A percentile compares a stretch with the other conserved stretches of the same genome.
phyloP scores from a whole-genome alignment of 2,113 vertebrate species.

The Dipodomys merriami region DNA sequence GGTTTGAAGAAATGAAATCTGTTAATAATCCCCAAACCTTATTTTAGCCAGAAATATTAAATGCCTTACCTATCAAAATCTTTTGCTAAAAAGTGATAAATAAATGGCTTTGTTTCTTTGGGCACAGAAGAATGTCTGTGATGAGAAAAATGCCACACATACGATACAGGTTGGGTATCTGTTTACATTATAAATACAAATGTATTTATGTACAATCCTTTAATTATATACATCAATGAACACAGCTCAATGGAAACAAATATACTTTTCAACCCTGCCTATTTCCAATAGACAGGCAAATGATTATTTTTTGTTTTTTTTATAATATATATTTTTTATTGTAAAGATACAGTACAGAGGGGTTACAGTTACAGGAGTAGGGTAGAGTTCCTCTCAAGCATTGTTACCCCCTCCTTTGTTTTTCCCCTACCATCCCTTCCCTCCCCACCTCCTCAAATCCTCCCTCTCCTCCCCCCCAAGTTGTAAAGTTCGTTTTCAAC shows the following conservation, averaged over 20 bases:
- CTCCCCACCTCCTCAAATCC: too few relatives aligned
- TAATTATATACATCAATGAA: not conserved
- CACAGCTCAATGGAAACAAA: conserved; percentile 31
- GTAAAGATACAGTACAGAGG: too few relatives aligned
- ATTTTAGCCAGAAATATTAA: conserved; percentile 77
- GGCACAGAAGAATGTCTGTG: conserved; percentile 6
- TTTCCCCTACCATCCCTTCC: too few relatives aligned
- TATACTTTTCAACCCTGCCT: not conserved
- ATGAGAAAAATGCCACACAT: conserved; percentile 34
- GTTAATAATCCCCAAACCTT: conserved; percentile 80
- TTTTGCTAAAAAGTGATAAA: conserved; percentile 66
- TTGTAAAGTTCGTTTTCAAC: too few relatives aligned
- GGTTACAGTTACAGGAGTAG: too few relatives aligned
- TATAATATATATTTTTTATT: too few relatives aligned
- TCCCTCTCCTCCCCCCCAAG: too few relatives aligned
- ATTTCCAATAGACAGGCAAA: not conserved
- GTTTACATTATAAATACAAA: conserved; percentile 15
- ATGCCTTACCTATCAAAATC: conserved; percentile 69
- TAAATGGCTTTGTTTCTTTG: conserved; percentile 63
- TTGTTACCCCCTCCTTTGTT: too few relatives aligned
- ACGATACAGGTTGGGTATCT: not conserved
- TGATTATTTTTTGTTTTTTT: not conserved
- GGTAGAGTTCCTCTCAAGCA: too few relatives aligned
- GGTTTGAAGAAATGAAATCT: conserved; percentile 79
- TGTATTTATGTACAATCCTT: not conserved